Evolutionary conservation across 2,888 invertebrate genomes (phyloP).

Genomic region (Drosophila imparisetae): DNA sequence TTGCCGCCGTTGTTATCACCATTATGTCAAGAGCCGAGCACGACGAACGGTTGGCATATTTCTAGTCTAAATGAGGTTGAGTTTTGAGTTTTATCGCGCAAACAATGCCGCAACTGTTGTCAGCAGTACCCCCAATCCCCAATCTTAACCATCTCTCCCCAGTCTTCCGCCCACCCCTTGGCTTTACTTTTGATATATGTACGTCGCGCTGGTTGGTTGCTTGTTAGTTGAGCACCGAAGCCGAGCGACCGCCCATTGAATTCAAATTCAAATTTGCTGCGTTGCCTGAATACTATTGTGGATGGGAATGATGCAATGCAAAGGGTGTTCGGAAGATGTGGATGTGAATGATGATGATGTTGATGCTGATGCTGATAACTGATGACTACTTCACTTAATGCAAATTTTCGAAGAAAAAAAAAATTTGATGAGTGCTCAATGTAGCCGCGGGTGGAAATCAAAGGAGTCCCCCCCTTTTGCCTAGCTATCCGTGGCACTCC

Average conservation of each 20-base stretch:
- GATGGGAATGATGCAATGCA: conserved; percentile 13
- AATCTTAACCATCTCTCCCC: neutral
- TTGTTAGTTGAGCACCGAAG: conserved; percentile 30
- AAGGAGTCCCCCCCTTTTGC: neutral
- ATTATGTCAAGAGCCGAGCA: conserved; percentile 73
- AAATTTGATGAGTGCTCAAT: conserved; percentile 58
- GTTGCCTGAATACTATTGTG: conserved; percentile 62
- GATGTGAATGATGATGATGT: conserved; percentile 26
- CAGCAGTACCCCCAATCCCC: conserved; percentile 1
- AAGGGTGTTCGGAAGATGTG: conserved; percentile 6
- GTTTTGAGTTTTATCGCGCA: conserved; percentile 74
- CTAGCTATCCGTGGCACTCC: conserved; percentile 28
- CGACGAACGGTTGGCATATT: conserved; percentile 73
- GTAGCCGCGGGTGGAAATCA: conserved; percentile 38
- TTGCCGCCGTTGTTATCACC: conserved; percentile 43
- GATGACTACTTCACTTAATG: conserved; percentile 81
- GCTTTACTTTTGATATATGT: conserved; percentile 5
- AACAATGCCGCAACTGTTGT: conserved; percentile 68
- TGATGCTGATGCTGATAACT: conserved; percentile 67
- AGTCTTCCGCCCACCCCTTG: neutral
- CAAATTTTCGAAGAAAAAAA: conserved; percentile 65
- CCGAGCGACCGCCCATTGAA: conserved; percentile 62
- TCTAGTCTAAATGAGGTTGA: conserved; percentile 75
- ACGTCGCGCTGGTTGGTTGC: conserved; percentile 54
- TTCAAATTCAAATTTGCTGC: conserved; percentile 76